Evolutionary conservation across 1,140 invertebrate genomes (phyloP), one percentile per base, ranked within the genome.

Genomic region (Sweltsa coloradensis): DNA sequence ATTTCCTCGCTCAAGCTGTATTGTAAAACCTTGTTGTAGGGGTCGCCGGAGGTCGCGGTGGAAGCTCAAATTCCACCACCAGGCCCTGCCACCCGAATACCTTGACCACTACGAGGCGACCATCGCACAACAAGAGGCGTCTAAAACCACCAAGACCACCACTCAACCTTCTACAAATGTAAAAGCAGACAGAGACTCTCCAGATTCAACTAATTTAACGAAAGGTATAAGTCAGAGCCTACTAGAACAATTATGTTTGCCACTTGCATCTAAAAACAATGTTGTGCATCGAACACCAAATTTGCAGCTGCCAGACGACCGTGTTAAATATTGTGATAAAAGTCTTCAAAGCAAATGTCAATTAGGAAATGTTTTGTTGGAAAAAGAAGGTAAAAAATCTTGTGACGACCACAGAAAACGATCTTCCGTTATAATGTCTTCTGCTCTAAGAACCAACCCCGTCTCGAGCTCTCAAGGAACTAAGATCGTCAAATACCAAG

Each of bases 31-130:
- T 1, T 45, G n/a, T 36, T 39, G 7, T 39, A 47, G 46, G 29
- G 73, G 71, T 34, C 66, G 77, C 16, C 72, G 76, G 57, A 79
- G 78, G 61, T 74, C 77, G 31, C 64, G 80, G 50, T 80, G 83
- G 71, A 86, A 86, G 58, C 64, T 87, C 6, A 84, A 85, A 55
- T 87, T 87, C 55, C 84, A 88, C 54, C 83, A 87, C 55, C 83
- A 86, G 59, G 83, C 83, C 0, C 59, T 87, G 31, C 83, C 84
- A 0, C 78, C 81, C 1, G 83, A 85, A 55, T 87, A 86, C 53
- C 66, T 85, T 25, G 80, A 83, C 55, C 83, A 85, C 56, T 86
- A 84, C 64, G 82, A 84, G 59, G 78, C 81, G 11, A 75, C 77
- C 0, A 62, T 82, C n/a, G 73, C 74, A 29, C 74, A 69, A 37